Conservation (phyloP, 2,113 vertebrate species). For the Sula dactylatra region DNA sequence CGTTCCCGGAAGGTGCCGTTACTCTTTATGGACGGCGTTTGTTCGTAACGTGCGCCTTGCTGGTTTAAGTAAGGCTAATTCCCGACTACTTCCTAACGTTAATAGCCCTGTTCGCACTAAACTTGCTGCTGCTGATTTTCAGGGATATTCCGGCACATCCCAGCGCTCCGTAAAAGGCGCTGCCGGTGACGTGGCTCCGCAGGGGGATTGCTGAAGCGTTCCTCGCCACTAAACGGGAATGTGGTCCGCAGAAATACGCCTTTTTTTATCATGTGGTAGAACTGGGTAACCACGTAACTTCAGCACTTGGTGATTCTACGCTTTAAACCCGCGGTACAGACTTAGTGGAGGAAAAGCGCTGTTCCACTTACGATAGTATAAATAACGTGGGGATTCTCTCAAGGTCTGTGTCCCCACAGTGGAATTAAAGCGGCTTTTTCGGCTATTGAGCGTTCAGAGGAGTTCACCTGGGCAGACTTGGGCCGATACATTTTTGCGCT, state of each 20-base stretch:
- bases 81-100: background rate
- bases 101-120: background rate
- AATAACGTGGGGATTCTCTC: too few relatives aligned
- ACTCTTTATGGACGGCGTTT: background rate
- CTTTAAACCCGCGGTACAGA: too few relatives aligned
- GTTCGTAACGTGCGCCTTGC: background rate
- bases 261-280: too few relatives aligned
- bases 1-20: too few relatives aligned
- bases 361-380: background rate
- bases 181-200: background rate
- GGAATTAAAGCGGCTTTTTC: rapidly evolving
- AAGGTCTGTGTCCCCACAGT: background rate
- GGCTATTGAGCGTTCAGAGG: background rate
- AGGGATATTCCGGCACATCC: background rate
- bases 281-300: background rate
- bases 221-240: background rate
- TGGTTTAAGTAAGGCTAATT: background rate
- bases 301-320: too few relatives aligned
- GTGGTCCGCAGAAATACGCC: background rate
- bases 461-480: background rate
- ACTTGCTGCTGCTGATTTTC: background rate
- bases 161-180: background rate
- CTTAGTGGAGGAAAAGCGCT: background rate
- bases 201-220: rapidly evolving
- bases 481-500: background rate